Evolutionary conservation across 2,797 vertebrate genomes (phyloP).

Genomic region (Jordanella pulchra): DNA sequence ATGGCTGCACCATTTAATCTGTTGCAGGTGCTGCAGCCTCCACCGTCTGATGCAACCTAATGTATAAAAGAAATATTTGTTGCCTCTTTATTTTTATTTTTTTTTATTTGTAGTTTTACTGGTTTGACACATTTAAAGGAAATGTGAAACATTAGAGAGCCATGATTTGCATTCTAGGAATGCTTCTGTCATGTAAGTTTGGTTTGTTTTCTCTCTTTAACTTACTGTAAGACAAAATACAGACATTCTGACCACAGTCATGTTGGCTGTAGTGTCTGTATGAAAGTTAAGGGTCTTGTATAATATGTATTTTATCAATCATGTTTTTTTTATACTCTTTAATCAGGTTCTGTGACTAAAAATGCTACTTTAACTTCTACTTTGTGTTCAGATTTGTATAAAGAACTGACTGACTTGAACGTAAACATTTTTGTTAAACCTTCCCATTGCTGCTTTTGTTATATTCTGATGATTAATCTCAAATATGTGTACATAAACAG

Average conservation of each 20-base stretch:
- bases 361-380: neutral
- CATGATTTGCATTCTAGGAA: slow-evolving; percentile 67
- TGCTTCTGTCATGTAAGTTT: slow-evolving; percentile 36
- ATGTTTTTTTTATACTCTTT: neutral
- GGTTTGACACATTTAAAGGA: slow-evolving; percentile 25
- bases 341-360: slow-evolving; percentile 18
- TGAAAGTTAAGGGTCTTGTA: neutral
- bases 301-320: neutral
- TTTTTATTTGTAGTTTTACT: slow-evolving; percentile 19
- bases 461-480: neutral
- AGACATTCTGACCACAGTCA: neutral
- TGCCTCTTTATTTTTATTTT: slow-evolving; percentile 17
- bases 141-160: slow-evolving; percentile 36
- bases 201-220: neutral
- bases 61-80: neutral
- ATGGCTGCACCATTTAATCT: slow-evolving; percentile 7
- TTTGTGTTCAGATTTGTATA: neutral
- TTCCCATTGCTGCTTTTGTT: neutral
- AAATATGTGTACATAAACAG: neutral
- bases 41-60: slow-evolving; percentile 19
- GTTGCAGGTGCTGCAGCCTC: slow-evolving; percentile 7
- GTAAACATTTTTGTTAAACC: slow-evolving; percentile 3
- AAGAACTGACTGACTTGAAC: slow-evolving; percentile 10
- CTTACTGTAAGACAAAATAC: neutral
- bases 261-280: neutral